Percentiles rank a stretch among this genome's conserved stretches.
Conservation (phyloP, 2,888 invertebrate genomes). For the Tetheella fluctuosa region DNA sequence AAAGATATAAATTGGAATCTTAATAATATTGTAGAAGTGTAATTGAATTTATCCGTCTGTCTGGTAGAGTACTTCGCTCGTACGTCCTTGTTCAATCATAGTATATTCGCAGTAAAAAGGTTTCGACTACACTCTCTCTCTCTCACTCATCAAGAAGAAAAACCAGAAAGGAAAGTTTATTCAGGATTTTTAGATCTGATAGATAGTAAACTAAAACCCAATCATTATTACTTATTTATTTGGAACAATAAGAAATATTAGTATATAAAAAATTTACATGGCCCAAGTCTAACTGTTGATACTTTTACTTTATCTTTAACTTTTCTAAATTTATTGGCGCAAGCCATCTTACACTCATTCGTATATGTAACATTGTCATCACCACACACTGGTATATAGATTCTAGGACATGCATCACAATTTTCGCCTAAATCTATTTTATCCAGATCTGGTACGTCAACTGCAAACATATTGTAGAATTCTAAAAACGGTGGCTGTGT, state of each 20-base stretch:
- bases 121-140: no score
- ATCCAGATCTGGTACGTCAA: neutral
- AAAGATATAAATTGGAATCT: no score
- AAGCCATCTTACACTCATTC: conserved; percentile 34
- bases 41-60: no score
- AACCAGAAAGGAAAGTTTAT: no score
- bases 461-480: neutral
- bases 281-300: neutral
- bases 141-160: no score
- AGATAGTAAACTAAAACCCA: no score
- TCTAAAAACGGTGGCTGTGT: neutral
- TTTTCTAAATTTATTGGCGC: neutral
- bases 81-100: no score
- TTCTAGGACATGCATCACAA: conserved; percentile 27
- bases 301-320: neutral
- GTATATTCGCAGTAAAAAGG: no score
- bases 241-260: neutral
- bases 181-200: no score
- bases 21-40: no score
- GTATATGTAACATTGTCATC: conserved; percentile 35
- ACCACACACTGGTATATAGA: conserved; percentile 44
- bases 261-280: neutral
- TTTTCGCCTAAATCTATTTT: neutral
- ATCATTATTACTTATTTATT: no score
- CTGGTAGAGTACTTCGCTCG: no score